Evolutionary conservation across 2,113 vertebrate species (phyloP).

Genomic region (Pimephales promelas): DNA sequence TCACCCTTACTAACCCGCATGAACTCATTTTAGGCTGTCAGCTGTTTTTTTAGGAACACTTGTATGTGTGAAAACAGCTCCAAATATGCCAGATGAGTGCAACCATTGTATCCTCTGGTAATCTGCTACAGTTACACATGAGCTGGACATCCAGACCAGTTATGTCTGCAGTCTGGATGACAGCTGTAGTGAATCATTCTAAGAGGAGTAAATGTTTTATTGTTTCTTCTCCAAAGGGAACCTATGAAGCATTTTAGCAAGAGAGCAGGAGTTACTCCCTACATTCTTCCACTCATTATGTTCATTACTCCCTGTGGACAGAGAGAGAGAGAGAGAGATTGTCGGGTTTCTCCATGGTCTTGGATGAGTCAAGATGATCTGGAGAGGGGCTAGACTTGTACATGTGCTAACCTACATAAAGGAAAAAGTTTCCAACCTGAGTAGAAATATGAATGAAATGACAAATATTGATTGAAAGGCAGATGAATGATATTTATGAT

Average conservation of each 20-base stretch:
- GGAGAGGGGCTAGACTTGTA: conserved; percentile 15
- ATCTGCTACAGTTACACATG: conserved; percentile 46
- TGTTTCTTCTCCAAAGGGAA: conserved; percentile 37
- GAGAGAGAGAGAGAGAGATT: conserved; percentile 24
- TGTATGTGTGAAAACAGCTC: conserved; percentile 37
- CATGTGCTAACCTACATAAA: conserved; percentile 3
- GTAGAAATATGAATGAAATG: not conserved
- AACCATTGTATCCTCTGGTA: conserved; percentile 27
- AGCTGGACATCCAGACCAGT: conserved; percentile 55
- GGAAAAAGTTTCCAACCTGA: not conserved
- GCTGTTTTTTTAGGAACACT: conserved; percentile 52
- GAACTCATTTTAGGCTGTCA: conserved; percentile 48
- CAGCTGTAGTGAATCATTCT: conserved; percentile 28
- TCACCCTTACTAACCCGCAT: conserved; percentile 45
- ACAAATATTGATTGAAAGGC: not conserved
- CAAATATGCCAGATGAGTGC: conserved; percentile 29
- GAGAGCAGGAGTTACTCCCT: conserved; percentile 54
- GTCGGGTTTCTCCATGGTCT: conserved; percentile 22
- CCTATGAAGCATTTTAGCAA: conserved; percentile 40
- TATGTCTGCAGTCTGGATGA: conserved; percentile 29
- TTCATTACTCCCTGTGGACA: conserved; percentile 45
- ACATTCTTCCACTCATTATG: conserved; percentile 50
- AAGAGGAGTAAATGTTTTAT: conserved; percentile 43
- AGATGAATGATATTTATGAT: not conserved
- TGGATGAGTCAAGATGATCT: conserved; percentile 17